phyloP scores from a whole-genome alignment of 2,888 invertebrate genomes.

The Dicroscelio sp. region DNA sequence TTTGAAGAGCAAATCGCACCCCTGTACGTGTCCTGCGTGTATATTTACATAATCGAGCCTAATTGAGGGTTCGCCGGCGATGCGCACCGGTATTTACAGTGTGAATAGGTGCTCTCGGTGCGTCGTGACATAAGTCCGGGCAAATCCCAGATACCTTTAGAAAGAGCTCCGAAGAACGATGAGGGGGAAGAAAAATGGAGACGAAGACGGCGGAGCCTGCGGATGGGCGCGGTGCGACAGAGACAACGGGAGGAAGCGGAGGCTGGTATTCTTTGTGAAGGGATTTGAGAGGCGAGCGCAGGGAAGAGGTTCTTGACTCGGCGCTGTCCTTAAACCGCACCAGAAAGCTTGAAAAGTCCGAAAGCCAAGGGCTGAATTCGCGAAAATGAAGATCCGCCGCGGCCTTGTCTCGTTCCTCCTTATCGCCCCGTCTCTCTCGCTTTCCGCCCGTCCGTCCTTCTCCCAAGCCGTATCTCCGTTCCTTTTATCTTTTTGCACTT shows the following conservation, averaged over 20 bases:
- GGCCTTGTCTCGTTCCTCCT: constrained; percentile 67
- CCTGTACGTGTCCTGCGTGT: constrained; percentile 76
- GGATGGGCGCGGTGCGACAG: constrained; percentile 16
- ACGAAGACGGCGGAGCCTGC: constrained; percentile 52
- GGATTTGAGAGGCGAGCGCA: constrained; percentile 87
- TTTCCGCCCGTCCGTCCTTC: constrained; percentile 29
- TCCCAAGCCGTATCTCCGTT: constrained; percentile 19
- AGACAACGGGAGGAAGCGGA: constrained; percentile 50
- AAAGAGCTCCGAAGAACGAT: constrained; percentile 60
- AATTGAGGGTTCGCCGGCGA: constrained; percentile 87
- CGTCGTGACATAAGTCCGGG: constrained; percentile 82
- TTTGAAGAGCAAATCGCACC: constrained; percentile 61
- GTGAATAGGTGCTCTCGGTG: constrained; percentile 85
- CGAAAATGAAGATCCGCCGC: constrained; percentile 88
- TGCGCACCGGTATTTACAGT: constrained; percentile 86
- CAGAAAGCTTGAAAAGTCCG: constrained; percentile 88
- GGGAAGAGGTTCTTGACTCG: constrained; percentile 89
- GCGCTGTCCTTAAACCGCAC: constrained; percentile 88
- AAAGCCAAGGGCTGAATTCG: constrained; percentile 88
- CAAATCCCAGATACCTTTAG: constrained; percentile 72
- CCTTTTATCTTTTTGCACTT: constrained; percentile 74
- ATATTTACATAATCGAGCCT: constrained; percentile 86
- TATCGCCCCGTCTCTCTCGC: too few relatives aligned
- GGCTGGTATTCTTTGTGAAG: constrained; percentile 89
- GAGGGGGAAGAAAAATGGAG: constrained; percentile 53